Conservation (phyloP, 2,888 invertebrate genomes). For the Augiades crinisus region DNA sequence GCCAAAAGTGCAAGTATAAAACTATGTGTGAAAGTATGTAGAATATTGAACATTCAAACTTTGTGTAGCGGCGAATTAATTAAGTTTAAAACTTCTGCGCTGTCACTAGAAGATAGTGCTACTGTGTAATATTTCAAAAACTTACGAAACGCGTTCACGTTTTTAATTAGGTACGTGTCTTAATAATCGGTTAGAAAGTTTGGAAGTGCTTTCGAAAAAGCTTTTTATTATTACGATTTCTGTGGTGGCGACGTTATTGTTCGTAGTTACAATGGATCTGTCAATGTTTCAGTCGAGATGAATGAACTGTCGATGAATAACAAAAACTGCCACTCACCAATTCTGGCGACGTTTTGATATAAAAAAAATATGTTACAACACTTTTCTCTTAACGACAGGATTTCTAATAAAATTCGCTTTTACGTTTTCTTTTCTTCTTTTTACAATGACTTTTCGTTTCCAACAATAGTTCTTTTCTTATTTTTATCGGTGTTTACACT, state of each 20-base stretch:
- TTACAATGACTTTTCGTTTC: slow-evolving; percentile 1
- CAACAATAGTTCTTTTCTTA: slow-evolving; percentile 2
- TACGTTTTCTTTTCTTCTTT: slow-evolving; percentile 6
- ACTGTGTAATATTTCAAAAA: slow-evolving; percentile 26
- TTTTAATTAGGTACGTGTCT: slow-evolving; percentile 26
- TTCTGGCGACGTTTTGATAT: slow-evolving; percentile 43
- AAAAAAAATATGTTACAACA: slow-evolving; percentile 33
- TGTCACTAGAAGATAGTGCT: slow-evolving; percentile 17
- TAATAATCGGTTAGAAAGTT: slow-evolving; percentile 27
- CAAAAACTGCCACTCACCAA: slow-evolving; percentile 42
- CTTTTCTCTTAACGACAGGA: slow-evolving; percentile 29
- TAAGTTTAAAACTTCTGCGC: slow-evolving; percentile 22
- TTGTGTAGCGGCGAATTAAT: slow-evolving; percentile 21
- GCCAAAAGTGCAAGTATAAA: not conserved
- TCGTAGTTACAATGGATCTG: slow-evolving; percentile 67
- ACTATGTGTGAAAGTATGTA: slow-evolving; percentile 16
- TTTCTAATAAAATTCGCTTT: too few relatives aligned
- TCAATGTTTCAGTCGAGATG: slow-evolving; percentile 70
- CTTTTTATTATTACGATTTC: slow-evolving; percentile 50
- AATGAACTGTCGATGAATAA: slow-evolving; percentile 64
- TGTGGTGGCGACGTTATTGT: slow-evolving; percentile 58
- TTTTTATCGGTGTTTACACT: not conserved
- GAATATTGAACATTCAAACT: slow-evolving; percentile 17
- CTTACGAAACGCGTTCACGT: slow-evolving; percentile 22
- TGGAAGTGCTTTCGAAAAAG: slow-evolving; percentile 29